These are phyloP conservation scores for Pelagia noctiluca DNA, from an alignment of 30 jellyfish, hydroid and myxozoan species.

Conservation along the genomic window DNA sequence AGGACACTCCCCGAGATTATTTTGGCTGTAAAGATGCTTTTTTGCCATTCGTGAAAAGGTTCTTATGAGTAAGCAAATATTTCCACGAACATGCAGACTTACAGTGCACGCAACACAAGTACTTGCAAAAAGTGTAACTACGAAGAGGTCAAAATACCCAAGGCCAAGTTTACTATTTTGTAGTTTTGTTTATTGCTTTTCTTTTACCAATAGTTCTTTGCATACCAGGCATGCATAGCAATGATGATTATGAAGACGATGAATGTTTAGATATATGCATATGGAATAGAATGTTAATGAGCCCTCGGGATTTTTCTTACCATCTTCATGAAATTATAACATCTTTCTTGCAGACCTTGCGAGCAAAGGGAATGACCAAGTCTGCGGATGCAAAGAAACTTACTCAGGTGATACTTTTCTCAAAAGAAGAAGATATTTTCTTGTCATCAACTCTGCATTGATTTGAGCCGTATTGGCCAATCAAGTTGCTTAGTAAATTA, in stretches of 20 bases:
- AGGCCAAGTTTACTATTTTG: background rate
- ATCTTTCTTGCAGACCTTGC: slow-evolving; percentile 70
- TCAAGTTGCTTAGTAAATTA: background rate
- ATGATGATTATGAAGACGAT: too few species aligned
- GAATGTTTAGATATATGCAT: too few species aligned
- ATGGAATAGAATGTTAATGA: too few species aligned
- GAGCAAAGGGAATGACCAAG: slow-evolving; percentile 97
- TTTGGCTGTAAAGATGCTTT: too few species aligned
- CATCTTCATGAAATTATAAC: background rate
- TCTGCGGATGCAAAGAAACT: slow-evolving; percentile 92
- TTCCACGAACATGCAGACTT: too few species aligned
- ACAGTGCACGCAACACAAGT: too few species aligned
- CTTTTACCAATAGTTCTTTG: background rate
- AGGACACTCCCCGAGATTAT: too few species aligned
- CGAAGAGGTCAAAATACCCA: too few species aligned
- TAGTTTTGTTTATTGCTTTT: background rate
- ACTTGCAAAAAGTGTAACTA: too few species aligned
- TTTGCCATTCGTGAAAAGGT: too few species aligned
- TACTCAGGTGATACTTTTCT: slow-evolving; percentile 57
- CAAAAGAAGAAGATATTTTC: background rate
- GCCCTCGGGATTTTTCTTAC: background rate
- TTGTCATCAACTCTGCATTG: background rate
- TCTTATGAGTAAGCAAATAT: too few species aligned
- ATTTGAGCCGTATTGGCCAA: background rate
- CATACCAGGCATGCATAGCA: background rate